Percentiles rank a stretch among this genome's conserved stretches.
These are phyloP conservation scores for Rhyzopertha dominica DNA, from an alignment of 1,140 invertebrate species.

Conservation along the genomic window DNA sequence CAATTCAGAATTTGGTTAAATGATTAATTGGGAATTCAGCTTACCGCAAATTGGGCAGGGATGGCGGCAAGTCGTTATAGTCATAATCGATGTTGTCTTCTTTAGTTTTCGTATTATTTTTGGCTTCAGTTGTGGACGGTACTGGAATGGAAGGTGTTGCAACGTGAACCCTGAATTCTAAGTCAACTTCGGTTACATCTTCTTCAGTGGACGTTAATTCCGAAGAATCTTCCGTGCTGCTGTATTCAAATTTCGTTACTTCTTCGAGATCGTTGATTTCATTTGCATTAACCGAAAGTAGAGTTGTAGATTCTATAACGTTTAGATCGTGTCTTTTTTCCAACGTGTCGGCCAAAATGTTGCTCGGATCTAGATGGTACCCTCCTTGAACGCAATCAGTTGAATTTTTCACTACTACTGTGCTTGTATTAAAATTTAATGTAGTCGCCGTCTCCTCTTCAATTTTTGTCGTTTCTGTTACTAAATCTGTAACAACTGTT, in stretches of 20 bases:
- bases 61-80: constrained; percentile 64
- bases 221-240: constrained; percentile 8
- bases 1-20: background rate
- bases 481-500: too few relatives aligned
- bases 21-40: constrained; percentile 18
- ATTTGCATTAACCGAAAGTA: constrained; percentile 16
- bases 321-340: too few relatives aligned
- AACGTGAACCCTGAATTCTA: constrained; percentile 23
- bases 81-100: constrained; percentile 59
- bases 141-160: constrained; percentile 23
- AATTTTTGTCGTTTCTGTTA: too few relatives aligned
- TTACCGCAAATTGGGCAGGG: constrained; percentile 65
- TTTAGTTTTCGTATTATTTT: constrained; percentile 46
- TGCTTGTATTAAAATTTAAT: too few relatives aligned
- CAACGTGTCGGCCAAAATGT: too few relatives aligned
- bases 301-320: constrained; percentile 14
- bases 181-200: constrained; percentile 14
- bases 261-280: constrained; percentile 24
- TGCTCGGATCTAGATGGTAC: background rate
- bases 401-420: constrained; percentile 29
- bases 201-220: constrained; percentile 9
- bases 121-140: constrained; percentile 39
- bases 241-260: constrained; percentile 14
- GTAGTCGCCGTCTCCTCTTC: too few relatives aligned
- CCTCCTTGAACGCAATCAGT: constrained; percentile 34